Evolutionary conservation across 2,888 invertebrate genomes (phyloP).

Genomic region (Polymixis flavicincta): DNA sequence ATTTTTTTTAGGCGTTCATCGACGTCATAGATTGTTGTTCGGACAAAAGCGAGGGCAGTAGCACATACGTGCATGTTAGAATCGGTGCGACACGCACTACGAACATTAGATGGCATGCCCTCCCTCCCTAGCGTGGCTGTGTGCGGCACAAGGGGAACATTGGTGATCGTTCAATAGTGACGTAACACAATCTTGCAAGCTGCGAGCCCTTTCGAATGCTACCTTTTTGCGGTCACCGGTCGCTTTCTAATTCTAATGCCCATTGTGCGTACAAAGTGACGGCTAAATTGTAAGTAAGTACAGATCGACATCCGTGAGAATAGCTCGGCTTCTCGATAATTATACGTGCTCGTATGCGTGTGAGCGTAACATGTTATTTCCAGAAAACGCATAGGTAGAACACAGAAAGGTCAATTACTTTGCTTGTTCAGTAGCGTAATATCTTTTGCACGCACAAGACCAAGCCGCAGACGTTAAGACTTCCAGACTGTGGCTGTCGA

Average conservation of each 20-base stretch:
- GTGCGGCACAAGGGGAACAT: conserved; percentile 68
- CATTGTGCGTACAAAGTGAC: conserved; percentile 85
- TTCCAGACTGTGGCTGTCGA: not conserved
- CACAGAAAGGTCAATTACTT: not conserved
- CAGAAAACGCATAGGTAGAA: conserved; percentile 24
- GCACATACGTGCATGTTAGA: conserved; percentile 75
- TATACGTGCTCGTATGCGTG: conserved; percentile 73
- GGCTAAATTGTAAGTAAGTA: conserved; percentile 79
- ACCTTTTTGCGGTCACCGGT: conserved; percentile 88
- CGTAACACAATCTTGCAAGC: conserved; percentile 87
- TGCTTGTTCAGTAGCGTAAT: not conserved
- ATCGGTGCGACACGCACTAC: conserved; percentile 74
- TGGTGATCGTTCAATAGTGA: conserved; percentile 83
- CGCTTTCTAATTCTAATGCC: conserved; percentile 90
- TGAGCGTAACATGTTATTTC: conserved; percentile 58
- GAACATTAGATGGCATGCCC: conserved; percentile 67
- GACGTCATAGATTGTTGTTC: conserved; percentile 81
- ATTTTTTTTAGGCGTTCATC: conserved; percentile 77
- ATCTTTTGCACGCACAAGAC: conserved; percentile 6
- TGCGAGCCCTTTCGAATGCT: conserved; percentile 85
- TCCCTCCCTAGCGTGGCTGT: conserved; percentile 66
- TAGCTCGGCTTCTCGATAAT: conserved; percentile 73
- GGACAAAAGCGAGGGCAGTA: conserved; percentile 82
- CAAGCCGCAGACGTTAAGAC: conserved; percentile 1
- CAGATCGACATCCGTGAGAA: conserved; percentile 87